Evolutionary conservation across 2,797 vertebrate species (phyloP).

Genomic region (Loriculus beryllinus): DNA sequence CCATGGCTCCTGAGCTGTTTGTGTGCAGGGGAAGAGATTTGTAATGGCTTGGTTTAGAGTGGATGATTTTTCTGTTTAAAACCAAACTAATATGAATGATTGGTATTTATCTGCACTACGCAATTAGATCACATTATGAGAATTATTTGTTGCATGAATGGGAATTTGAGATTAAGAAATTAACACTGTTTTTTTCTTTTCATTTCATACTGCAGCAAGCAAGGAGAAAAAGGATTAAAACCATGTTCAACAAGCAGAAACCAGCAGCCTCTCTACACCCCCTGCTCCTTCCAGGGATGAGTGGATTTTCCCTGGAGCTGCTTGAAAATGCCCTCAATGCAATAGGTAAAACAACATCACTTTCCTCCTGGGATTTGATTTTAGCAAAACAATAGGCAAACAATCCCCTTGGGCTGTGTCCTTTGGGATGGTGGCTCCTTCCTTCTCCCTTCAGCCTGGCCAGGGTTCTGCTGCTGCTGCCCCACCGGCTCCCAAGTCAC

Average conservation of each 20-base stretch:
- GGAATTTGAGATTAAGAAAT: background rate
- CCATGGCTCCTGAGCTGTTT: background rate
- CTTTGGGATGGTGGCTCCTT: background rate
- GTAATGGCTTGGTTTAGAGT: background rate
- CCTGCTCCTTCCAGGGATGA: background rate
- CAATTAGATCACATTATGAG: background rate
- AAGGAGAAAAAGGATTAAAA: background rate
- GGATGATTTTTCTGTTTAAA: conserved; percentile 10
- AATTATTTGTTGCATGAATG: background rate
- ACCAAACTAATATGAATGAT: background rate
- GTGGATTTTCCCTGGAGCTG: background rate
- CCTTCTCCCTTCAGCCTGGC: background rate
- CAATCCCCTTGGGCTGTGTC: background rate
- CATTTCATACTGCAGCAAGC: background rate
- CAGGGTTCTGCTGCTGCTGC: background rate
- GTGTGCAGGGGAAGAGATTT: background rate
- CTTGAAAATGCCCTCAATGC: background rate
- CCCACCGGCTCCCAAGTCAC: background rate
- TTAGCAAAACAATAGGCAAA: background rate
- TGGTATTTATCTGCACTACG: background rate
- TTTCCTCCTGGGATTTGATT: background rate
- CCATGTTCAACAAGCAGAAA: background rate
- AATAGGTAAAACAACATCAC: background rate
- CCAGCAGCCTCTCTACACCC: background rate
- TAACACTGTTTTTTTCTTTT: background rate